These are phyloP conservation scores for Cairina moschata DNA, from an alignment of 2,113 vertebrate genomes.

Conservation along the genomic window DNA sequence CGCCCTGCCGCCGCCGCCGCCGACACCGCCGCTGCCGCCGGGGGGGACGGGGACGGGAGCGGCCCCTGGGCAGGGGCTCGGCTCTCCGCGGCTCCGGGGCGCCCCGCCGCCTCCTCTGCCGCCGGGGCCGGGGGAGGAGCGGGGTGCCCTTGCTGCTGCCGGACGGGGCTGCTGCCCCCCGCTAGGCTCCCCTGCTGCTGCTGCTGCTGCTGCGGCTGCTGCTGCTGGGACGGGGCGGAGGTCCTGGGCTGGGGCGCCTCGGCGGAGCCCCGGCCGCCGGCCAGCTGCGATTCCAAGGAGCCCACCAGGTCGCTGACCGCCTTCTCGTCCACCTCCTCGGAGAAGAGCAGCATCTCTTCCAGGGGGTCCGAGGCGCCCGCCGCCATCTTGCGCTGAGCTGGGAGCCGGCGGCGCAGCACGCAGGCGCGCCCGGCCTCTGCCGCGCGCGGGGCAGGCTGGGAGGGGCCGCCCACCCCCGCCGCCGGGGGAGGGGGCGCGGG, in stretches of 20 bases:
- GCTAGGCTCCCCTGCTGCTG: constrained; percentile 6
- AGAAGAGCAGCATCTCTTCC: constrained; percentile 89
- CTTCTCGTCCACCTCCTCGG: constrained; percentile 88
- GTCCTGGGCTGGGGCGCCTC: constrained; percentile 69
- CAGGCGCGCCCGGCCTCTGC: constrained; percentile 73
- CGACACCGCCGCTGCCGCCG: constrained; percentile 30
- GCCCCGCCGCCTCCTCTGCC: constrained; percentile 32
- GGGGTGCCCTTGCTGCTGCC: constrained; percentile 78
- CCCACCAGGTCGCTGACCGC: constrained; percentile 88
- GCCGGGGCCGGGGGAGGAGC: constrained; percentile 57
- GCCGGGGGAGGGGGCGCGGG: background rate
- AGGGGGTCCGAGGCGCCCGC: constrained; percentile 84
- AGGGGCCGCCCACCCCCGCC: constrained; percentile 30
- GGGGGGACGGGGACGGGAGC: constrained; percentile 42
- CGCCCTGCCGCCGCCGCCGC: constrained; percentile 61
- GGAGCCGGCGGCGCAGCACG: constrained; percentile 78
- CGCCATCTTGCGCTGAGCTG: constrained; percentile 86
- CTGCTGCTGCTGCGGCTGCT: constrained; percentile 27
- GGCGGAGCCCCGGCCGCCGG: constrained; percentile 70
- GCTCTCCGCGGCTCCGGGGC: constrained; percentile 38
- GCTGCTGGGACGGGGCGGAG: constrained; percentile 71
- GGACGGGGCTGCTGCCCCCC: constrained; percentile 74
- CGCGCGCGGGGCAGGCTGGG: constrained; percentile 82
- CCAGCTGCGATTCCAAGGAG: constrained; percentile 86
- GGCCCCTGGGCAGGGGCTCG: constrained; percentile 47